Base-by-base conservation (phyloP, 2,113 vertebrate species). In the Psittacula cyanocephala region DNA sequence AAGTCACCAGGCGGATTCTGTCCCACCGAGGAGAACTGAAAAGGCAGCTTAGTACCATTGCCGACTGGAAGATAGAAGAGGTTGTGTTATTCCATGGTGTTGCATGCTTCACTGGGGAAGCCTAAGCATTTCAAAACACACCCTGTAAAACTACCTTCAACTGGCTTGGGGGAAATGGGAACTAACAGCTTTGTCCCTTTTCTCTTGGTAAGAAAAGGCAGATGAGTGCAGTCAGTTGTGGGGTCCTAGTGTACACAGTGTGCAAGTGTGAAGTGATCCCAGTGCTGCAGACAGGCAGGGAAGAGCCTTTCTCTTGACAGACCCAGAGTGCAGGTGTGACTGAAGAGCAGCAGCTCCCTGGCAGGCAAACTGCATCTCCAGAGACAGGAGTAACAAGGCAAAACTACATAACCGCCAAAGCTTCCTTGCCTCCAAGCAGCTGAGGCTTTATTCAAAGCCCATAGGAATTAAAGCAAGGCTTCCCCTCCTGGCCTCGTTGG, bases 1-100 rank as follows among this genome's bases (percentile, higher is more conserved):
- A 98, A 97, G 95, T 98, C 98, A 90, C 97, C 95, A 27, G 97
- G 93, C 89, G 97, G 97, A 95, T 97, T 97, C 97, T 98, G 98
- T 97, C 98, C 97, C 96, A 98, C 95, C 96, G 97, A 97, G 96
- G 97, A 96, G 95, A 98, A 98, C 95, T 98, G 98, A 97, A 97
- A 98, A 82, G 98, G 97, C 94, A 94, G 80, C 97, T 98, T 98
- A 95, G 97, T 97, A 67, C 97, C 97, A 88, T 96, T 80, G 96
- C 97, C 98, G 96, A 97, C 95, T 96, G 96, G 95, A 97, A 98
- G 96, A 98, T 15, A 98, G 96, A 98, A 97, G 97, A 96, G 94
- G 83, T 94, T 53, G 81, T 6, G 84, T 94, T 86, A 91, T 53
- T 91, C 53, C 91, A 4, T 2, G 59, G 86, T 35, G 88, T 64